These are phyloP conservation scores for Gryllus longicercus DNA, from an alignment of 2,888 invertebrate genomes.

Conservation along the genomic window DNA sequence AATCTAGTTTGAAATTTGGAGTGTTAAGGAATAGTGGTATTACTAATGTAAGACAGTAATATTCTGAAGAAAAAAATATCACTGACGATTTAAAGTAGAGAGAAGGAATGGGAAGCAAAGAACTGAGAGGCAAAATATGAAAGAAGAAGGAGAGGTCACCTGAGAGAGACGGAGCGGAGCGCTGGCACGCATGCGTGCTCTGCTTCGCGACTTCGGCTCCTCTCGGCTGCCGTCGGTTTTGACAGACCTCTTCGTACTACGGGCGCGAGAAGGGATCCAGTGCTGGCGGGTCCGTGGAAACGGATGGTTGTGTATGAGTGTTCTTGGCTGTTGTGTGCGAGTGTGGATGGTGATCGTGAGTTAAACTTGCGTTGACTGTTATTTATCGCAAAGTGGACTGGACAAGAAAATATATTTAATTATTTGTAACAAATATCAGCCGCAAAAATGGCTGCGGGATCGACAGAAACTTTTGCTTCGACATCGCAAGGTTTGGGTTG, in stretches of 20 bases:
- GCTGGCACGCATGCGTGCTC: not conserved
- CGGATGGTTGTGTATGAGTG: constrained; percentile 29
- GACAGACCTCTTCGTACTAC: not conserved
- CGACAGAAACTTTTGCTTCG: constrained; percentile 44
- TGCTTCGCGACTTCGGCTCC: not conserved
- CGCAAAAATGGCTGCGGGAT: constrained; percentile 43
- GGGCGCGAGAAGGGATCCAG: not conserved
- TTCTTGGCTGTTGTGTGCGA: not conserved
- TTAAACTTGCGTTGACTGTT: not conserved
- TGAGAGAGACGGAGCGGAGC: not conserved
- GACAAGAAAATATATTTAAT: not conserved
- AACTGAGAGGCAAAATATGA: not conserved
- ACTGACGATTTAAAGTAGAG: not conserved
- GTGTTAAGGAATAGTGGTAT: too few species aligned
- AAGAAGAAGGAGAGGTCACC: not conserved
- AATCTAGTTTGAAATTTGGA: too few species aligned
- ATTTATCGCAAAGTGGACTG: not conserved
- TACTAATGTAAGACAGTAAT: too few species aligned
- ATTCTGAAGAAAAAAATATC: not conserved
- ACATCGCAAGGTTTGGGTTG: constrained; percentile 39
- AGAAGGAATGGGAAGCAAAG: not conserved
- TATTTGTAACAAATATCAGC: not conserved
- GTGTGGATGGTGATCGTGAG: not conserved
- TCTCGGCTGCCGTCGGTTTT: not conserved
- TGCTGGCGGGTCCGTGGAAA: not conserved